Evolutionary conservation across 2,113 vertebrate species (phyloP).

Genomic region (Hyaena hyaena): DNA sequence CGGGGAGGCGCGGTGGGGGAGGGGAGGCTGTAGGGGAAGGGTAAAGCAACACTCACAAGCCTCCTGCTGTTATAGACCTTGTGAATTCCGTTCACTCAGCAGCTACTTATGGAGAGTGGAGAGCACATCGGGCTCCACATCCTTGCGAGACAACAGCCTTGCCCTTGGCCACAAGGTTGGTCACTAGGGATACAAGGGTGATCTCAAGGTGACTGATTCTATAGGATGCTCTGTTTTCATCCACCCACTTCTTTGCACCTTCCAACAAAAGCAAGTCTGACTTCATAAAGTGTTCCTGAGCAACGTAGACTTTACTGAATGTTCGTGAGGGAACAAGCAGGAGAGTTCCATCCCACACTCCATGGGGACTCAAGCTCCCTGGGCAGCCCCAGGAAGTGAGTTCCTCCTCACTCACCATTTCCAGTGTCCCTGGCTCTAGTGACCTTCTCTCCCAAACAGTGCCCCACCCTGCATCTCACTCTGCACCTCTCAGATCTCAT

Average conservation of each 20-base stretch:
- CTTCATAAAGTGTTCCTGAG: not conserved
- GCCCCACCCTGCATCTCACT: no score
- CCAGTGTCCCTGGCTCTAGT: not conserved
- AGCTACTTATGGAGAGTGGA: not conserved
- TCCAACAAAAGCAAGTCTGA: not conserved
- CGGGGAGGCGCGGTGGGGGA: not conserved
- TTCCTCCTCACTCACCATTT: not conserved
- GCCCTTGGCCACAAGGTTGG: not conserved
- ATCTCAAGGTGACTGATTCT: not conserved
- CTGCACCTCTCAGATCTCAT: not conserved
- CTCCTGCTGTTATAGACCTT: not conserved
- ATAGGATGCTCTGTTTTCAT: not conserved
- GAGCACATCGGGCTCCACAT: not conserved
- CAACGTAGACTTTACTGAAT: not conserved
- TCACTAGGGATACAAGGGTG: not conserved
- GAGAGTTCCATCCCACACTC: not conserved
- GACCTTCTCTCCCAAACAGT: not conserved
- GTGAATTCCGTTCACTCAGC: not conserved
- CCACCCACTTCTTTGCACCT: not conserved
- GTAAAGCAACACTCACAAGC: not conserved
- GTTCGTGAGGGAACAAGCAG: accelerated
- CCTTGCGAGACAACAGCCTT: not conserved
- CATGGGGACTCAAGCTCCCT: accelerated
- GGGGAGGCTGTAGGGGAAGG: no score
- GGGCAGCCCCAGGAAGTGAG: not conserved